Percentiles rank a stretch among this genome's conserved stretches.
Conservation (phyloP, 2,797 vertebrate species). For the Parotocinclus haroldoi region DNA sequence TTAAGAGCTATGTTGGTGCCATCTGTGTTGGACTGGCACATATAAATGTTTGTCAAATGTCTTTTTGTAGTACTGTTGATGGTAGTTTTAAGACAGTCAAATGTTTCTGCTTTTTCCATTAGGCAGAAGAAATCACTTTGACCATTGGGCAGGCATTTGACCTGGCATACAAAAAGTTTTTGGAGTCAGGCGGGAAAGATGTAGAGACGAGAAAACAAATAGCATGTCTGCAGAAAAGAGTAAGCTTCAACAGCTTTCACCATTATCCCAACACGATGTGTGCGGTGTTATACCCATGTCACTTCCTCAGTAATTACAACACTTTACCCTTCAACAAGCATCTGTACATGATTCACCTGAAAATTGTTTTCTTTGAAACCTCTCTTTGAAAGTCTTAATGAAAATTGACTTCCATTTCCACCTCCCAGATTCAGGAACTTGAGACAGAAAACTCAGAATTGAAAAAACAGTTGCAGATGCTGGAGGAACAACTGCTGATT, state of each 20-base stretch:
- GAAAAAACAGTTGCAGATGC: constrained; percentile 89
- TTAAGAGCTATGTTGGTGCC: too few species aligned
- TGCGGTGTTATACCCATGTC: background rate
- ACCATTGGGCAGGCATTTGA: constrained; percentile 98
- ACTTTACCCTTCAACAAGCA: background rate
- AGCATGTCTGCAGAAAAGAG: constrained; percentile 90
- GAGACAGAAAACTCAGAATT: constrained; percentile 93
- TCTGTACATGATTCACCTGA: background rate
- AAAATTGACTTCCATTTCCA: constrained; percentile 16
- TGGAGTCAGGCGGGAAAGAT: constrained; percentile 97
- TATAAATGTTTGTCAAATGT: too few species aligned
- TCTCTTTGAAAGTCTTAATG: background rate
- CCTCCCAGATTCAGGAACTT: constrained; percentile 91
- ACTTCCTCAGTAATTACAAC: background rate
- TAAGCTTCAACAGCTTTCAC: constrained; percentile 59
- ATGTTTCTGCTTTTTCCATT: constrained; percentile 23
- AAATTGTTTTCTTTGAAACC: constrained; percentile 12
- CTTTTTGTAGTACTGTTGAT: background rate
- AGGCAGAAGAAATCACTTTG: constrained; percentile 97
- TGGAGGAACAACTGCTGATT: constrained; percentile 89
- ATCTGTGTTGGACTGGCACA: too few species aligned
- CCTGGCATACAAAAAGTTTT: constrained; percentile 96
- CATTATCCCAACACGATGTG: background rate
- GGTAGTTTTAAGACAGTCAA: background rate
- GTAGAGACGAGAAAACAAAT: constrained; percentile 98